A percentile compares a stretch with the other conserved stretches of the same genome.
Conservation (phyloP, 2,888 invertebrate species). For the Hyalella azteca region DNA sequence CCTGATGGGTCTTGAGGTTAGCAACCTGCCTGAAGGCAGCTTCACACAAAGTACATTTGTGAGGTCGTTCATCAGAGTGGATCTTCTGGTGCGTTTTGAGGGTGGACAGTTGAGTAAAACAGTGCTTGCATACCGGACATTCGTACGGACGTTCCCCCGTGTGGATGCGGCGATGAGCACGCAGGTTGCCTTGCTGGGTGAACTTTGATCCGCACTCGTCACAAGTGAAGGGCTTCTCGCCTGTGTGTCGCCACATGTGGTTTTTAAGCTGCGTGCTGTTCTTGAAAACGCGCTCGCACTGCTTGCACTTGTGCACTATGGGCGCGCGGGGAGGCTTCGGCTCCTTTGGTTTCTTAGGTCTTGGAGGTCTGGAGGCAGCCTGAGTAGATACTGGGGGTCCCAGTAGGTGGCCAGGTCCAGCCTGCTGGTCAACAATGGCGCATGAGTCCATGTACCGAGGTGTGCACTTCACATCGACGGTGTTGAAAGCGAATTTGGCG, state of each 20-base stretch:
- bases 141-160: conserved; percentile 57
- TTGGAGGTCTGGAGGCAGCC: conserved; percentile 47
- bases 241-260: conserved; percentile 58
- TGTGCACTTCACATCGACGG: conserved; percentile 47
- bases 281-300: conserved; percentile 56
- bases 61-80: conserved; percentile 57
- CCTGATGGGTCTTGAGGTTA: conserved; percentile 57
- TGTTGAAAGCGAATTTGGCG: conserved; percentile 9
- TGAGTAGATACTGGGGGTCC: conserved; percentile 48
- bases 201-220: conserved; percentile 57
- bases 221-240: conserved; percentile 58
- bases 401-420: conserved; percentile 48
- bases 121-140: conserved; percentile 55
- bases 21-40: conserved; percentile 57
- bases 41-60: conserved; percentile 56
- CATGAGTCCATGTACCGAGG: conserved; percentile 47
- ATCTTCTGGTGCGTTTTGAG: conserved; percentile 58
- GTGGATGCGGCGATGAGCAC: conserved; percentile 56
- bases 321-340: conserved; percentile 57
- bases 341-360: conserved; percentile 57
- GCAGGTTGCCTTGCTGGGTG: conserved; percentile 55
- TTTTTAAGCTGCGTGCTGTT: conserved; percentile 58
- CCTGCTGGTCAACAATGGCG: conserved; percentile 44
- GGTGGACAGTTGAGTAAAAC: conserved; percentile 58
- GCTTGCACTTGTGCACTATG: conserved; percentile 54